phyloP scores from a whole-genome alignment of 2,113 vertebrate species.

The Engystomops pustulosus region DNA sequence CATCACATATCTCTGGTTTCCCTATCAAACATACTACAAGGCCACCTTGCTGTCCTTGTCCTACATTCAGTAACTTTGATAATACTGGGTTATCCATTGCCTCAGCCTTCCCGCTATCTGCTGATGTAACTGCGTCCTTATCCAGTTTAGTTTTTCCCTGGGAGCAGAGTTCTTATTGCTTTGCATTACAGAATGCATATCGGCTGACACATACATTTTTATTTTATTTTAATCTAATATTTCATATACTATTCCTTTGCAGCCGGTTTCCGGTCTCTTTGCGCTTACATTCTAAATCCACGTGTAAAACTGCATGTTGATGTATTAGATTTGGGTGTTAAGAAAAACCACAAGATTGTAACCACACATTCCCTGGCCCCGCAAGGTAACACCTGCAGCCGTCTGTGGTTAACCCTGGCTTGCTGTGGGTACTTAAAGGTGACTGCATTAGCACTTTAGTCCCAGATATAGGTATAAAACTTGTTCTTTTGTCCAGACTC shows the following conservation, averaged over 20 bases:
- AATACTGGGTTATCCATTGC: neutral
- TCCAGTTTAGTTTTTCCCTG: neutral
- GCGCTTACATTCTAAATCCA: slow-evolving; percentile 7
- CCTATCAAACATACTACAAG: neutral
- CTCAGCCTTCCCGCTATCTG: neutral
- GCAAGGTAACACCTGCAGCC: slow-evolving; percentile 25
- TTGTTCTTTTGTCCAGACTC: neutral
- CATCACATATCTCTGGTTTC: neutral
- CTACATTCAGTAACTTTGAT: neutral
- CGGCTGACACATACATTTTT: neutral
- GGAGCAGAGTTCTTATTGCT: neutral
- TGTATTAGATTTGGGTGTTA: slow-evolving; percentile 25
- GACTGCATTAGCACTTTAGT: neutral
- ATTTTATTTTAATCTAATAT: neutral
- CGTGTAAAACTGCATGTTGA: slow-evolving; percentile 15
- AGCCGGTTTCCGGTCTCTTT: neutral
- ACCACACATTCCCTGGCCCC: slow-evolving; percentile 6
- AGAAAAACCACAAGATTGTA: slow-evolving; percentile 28
- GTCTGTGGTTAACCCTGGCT: slow-evolving; percentile 37
- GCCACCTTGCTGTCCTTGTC: neutral
- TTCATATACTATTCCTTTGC: slow-evolving; percentile 18
- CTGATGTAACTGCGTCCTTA: neutral
- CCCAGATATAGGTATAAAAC: neutral
- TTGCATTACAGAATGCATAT: neutral
- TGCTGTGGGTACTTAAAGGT: neutral